Percentiles rank a stretch among this genome's conserved stretches.
Evolutionary conservation across 2,888 invertebrate species (phyloP).

Genomic region (Erynnis tages): DNA sequence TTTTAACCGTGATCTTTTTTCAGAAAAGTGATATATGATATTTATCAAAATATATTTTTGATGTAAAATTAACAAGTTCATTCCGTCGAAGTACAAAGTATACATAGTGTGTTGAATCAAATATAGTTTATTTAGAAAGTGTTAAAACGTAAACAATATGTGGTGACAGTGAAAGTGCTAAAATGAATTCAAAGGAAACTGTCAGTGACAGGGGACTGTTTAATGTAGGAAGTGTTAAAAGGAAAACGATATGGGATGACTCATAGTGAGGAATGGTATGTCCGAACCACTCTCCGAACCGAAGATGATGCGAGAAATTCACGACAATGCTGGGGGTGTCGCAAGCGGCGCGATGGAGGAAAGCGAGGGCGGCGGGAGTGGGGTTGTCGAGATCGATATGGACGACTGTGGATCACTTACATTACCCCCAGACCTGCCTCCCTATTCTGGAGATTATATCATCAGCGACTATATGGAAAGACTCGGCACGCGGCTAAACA

Average conservation of each 20-base stretch:
- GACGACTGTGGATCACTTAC: conserved; percentile 80
- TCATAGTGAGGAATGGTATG: conserved; percentile 77
- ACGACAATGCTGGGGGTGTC: conserved; percentile 76
- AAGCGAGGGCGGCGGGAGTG: conserved; percentile 79
- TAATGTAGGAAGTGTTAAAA: conserved; percentile 64
- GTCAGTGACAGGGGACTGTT: conserved; percentile 51
- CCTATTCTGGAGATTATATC: conserved; percentile 86
- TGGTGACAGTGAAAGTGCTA: conserved; percentile 53
- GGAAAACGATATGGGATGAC: conserved; percentile 80
- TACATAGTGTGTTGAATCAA: conserved; percentile 40
- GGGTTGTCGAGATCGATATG: conserved; percentile 78
- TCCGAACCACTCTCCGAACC: conserved; percentile 66
- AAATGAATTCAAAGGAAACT: conserved; percentile 61
- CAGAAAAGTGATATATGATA: conserved; percentile 65
- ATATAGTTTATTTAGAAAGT: conserved; percentile 37
- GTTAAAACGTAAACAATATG: conserved; percentile 51
- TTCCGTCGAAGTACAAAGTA: conserved; percentile 76
- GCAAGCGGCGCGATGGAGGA: conserved; percentile 77
- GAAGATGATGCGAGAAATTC: conserved; percentile 81
- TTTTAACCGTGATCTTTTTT: conserved; percentile 42
- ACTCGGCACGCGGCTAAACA: conserved; percentile 91
- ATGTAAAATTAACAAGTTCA: conserved; percentile 62
- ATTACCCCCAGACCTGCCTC: conserved; percentile 76
- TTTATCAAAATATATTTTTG: conserved; percentile 68
- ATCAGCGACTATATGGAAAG: conserved; percentile 96